A percentile compares a stretch with the other conserved stretches of the same genome.
phyloP scores from a whole-genome alignment of 1,140 invertebrate genomes.

The Pseudomyrmex sp. region DNA sequence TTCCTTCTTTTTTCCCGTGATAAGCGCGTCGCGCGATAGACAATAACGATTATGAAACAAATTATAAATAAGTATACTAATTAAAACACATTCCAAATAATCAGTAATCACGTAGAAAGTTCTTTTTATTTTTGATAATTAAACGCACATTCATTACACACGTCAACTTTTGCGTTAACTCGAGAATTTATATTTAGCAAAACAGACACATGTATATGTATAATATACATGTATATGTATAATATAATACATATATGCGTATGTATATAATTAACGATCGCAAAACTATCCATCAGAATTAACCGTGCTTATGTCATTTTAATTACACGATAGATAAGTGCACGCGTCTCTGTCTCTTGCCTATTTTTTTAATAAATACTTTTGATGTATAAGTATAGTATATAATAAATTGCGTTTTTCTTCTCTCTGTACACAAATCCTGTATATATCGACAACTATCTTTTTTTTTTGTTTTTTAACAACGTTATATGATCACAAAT shows the following conservation, averaged over 20 bases:
- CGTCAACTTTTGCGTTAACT: no score
- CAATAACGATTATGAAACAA: slow-evolving; percentile 3
- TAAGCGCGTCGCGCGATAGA: slow-evolving; percentile 5
- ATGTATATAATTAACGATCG: neutral
- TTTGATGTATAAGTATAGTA: neutral
- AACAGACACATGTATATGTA: neutral
- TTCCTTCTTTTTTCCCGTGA: slow-evolving; percentile 6
- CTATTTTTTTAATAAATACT: slow-evolving; percentile 10
- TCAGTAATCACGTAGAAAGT: neutral
- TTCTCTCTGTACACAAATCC: neutral
- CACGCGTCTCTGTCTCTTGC: neutral
- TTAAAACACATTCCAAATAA: neutral
- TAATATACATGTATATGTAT: neutral
- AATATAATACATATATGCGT: neutral
- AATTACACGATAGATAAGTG: slow-evolving; percentile 5
- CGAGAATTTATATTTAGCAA: neutral
- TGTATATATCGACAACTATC: neutral
- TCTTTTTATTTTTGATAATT: slow-evolving; percentile 2
- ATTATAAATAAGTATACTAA: neutral
- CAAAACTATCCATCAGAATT: neutral
- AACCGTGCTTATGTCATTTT: neutral
- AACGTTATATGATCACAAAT: neutral
- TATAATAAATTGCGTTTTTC: neutral
- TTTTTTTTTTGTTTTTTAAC: neutral
- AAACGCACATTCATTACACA: neutral